phyloP scores from a whole-genome alignment of 2,113 vertebrate genomes.

The Trichechus manatus region DNA sequence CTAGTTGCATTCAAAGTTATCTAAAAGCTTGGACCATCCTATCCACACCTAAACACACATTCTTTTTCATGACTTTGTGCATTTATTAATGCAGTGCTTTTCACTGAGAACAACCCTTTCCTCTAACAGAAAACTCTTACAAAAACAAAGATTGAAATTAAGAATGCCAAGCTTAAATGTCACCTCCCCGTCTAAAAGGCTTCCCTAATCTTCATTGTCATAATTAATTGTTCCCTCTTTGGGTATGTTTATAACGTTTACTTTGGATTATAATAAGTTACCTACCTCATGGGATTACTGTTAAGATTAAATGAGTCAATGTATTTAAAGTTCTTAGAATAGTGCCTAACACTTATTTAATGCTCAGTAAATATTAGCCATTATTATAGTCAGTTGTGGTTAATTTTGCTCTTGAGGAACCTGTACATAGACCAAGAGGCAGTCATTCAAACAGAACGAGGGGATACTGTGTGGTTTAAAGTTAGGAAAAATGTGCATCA shows the following conservation, averaged over 20 bases:
- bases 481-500: too few species aligned
- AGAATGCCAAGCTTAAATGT: neutral
- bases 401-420: too few species aligned
- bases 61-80: neutral
- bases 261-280: constrained; percentile 49
- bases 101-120: neutral
- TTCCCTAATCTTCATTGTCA: neutral
- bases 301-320: neutral
- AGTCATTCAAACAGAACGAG: too few species aligned
- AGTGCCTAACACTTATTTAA: too few species aligned
- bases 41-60: neutral
- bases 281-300: neutral
- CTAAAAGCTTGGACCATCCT: neutral
- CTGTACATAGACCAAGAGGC: too few species aligned
- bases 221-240: constrained; percentile 1
- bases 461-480: too few species aligned
- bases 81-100: constrained; percentile 5
- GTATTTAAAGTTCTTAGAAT: too few species aligned
- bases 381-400: too few species aligned
- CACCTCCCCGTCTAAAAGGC: neutral
- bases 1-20: neutral
- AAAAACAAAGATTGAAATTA: constrained; percentile 18
- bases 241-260: constrained; percentile 26
- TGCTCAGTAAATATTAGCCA: too few species aligned
- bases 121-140: neutral